phyloP scores from a whole-genome alignment of 2,113 vertebrate species.

The Mionectes macconnelli region DNA sequence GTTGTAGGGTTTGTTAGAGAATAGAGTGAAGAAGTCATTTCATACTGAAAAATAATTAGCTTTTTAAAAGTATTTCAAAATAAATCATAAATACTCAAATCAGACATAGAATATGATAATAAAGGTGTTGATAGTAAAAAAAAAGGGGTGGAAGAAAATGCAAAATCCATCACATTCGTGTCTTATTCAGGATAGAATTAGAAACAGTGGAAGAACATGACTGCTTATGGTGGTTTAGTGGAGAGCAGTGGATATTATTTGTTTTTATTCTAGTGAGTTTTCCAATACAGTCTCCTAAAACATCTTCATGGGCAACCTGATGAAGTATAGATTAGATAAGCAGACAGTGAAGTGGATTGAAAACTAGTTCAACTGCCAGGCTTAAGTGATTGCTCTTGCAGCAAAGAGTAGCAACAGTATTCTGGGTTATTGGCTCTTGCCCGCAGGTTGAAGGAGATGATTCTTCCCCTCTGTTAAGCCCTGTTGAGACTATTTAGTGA shows the following conservation, averaged over 20 bases:
- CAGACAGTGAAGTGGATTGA: background rate
- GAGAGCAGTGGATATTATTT: background rate
- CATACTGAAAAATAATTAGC: background rate
- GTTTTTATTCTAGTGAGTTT: background rate
- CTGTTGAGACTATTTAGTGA: background rate
- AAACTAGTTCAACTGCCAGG: background rate
- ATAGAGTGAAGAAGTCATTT: background rate
- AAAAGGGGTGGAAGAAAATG: background rate
- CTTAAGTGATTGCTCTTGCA: background rate
- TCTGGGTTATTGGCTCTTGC: background rate
- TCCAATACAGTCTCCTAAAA: background rate
- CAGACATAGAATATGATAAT: background rate
- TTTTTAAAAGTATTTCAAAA: background rate
- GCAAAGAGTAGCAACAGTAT: background rate
- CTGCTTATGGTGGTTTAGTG: background rate
- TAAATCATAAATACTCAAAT: background rate
- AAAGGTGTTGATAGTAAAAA: background rate
- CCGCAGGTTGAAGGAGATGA: accelerated
- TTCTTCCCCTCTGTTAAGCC: background rate
- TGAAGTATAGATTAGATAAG: background rate
- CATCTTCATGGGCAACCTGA: background rate
- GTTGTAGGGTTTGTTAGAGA: background rate
- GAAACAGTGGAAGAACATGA: background rate
- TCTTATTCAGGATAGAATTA: background rate
- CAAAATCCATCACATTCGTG: background rate